A percentile compares a stretch with the other conserved stretches of the same genome.
These are phyloP conservation scores for Lepus townsendii DNA, from an alignment of 2,797 vertebrate species.

Conservation along the genomic window DNA sequence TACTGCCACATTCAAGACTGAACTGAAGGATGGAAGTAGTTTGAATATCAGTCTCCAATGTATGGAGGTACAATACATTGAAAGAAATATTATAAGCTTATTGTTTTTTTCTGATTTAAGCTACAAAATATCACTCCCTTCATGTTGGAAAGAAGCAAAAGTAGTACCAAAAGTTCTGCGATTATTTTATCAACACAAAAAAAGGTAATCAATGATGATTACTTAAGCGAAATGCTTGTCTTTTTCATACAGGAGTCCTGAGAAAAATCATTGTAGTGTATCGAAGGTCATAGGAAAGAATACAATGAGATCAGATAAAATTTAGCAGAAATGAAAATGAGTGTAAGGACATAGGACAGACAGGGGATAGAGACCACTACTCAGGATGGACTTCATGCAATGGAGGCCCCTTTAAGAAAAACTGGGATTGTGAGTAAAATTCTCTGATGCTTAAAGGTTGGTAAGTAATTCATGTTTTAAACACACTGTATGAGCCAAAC, in stretches of 20 bases:
- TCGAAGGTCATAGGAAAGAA: slow-evolving; percentile 5
- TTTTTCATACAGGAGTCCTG: neutral
- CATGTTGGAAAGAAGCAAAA: slow-evolving; percentile 31
- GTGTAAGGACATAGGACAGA: too few relatives aligned
- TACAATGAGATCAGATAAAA: neutral
- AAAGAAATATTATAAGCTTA: neutral
- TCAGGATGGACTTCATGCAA: neutral
- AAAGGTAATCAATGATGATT: slow-evolving; percentile 35
- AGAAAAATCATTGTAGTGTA: neutral
- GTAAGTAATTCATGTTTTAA: slow-evolving; percentile 71
- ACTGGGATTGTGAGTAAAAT: slow-evolving; percentile 22
- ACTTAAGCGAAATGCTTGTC: slow-evolving; percentile 43
- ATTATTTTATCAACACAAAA: slow-evolving; percentile 9
- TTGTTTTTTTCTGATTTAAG: neutral
- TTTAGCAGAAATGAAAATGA: neutral
- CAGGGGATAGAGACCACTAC: too few relatives aligned
- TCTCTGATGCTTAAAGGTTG: slow-evolving; percentile 67
- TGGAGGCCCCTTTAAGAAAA: slow-evolving; percentile 54
- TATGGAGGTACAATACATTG: neutral
- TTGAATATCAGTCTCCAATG: neutral
- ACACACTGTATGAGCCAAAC: slow-evolving; percentile 73
- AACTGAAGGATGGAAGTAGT: neutral
- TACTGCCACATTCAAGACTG: neutral
- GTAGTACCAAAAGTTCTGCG: neutral
- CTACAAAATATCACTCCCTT: neutral